Conservation (phyloP, 1,140 invertebrate genomes). For the Rhynchophorus ferrugineus region DNA sequence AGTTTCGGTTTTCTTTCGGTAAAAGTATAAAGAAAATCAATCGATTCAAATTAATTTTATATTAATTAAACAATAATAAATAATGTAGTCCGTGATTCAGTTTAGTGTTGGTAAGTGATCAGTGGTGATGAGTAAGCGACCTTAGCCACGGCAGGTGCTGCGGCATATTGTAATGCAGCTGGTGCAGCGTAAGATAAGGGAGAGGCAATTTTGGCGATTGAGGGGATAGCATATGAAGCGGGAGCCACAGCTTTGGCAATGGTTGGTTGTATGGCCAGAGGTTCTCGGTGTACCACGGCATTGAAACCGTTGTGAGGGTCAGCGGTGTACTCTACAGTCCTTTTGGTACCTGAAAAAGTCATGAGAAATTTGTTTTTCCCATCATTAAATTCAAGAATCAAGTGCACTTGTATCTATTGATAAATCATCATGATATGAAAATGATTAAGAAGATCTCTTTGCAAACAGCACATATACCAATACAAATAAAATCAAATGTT, state of each 20-base stretch:
- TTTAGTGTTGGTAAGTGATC: no score
- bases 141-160: slow-evolving; percentile 12
- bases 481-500: no score
- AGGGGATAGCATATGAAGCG: slow-evolving; percentile 31
- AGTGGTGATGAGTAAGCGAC: slow-evolving; percentile 14
- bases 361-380: no score
- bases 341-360: slow-evolving; percentile 47
- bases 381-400: no score
- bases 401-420: no score
- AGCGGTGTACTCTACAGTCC: slow-evolving; percentile 58
- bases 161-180: slow-evolving; percentile 12
- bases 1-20: no score
- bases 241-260: slow-evolving; percentile 27
- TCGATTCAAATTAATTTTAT: no score
- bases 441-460: no score
- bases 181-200: slow-evolving; percentile 16
- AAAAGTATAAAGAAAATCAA: no score
- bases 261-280: slow-evolving; percentile 41
- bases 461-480: no score
- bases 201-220: slow-evolving; percentile 20
- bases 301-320: slow-evolving; percentile 48
- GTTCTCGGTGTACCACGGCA: slow-evolving; percentile 46
- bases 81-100: slow-evolving; percentile 3
- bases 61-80: no score
- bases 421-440: no score